These are phyloP conservation scores for Psephotus haematonotus DNA, from an alignment of 2,113 vertebrate genomes.

Conservation along the genomic window DNA sequence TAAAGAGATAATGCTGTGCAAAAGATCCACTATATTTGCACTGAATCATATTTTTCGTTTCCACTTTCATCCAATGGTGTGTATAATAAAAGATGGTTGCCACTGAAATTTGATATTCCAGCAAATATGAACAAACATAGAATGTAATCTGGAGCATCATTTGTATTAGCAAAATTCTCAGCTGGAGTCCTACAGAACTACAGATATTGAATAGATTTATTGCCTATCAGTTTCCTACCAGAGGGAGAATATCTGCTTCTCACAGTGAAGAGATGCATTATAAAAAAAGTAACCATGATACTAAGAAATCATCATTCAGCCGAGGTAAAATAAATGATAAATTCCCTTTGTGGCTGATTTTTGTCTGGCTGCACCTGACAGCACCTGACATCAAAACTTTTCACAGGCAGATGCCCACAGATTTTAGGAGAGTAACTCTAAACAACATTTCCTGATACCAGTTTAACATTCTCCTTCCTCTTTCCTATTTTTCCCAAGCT, in stretches of 20 bases:
- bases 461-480: neutral
- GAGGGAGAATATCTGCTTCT: constrained; percentile 58
- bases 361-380: constrained; percentile 31
- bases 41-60: neutral
- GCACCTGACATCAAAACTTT: constrained; percentile 28
- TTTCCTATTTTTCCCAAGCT: neutral
- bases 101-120: constrained; percentile 63
- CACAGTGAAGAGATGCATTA: constrained; percentile 52
- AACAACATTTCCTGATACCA: neutral
- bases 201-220: constrained; percentile 71
- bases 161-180: constrained; percentile 54
- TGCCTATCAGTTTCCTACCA: constrained; percentile 65
- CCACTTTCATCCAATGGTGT: constrained; percentile 7
- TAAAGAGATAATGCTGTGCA: neutral
- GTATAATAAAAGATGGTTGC: constrained; percentile 40
- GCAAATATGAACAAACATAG: constrained; percentile 46
- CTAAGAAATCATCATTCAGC: constrained; percentile 49
- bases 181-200: constrained; percentile 50
- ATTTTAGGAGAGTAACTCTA: constrained; percentile 6
- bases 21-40: neutral
- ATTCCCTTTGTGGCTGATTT: constrained; percentile 47
- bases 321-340: constrained; percentile 57
- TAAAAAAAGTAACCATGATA: constrained; percentile 44
- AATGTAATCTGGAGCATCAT: constrained; percentile 48
- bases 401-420: neutral